Base-by-base conservation (phyloP, 1,140 invertebrate species). In the Cherax destructor region DNA sequence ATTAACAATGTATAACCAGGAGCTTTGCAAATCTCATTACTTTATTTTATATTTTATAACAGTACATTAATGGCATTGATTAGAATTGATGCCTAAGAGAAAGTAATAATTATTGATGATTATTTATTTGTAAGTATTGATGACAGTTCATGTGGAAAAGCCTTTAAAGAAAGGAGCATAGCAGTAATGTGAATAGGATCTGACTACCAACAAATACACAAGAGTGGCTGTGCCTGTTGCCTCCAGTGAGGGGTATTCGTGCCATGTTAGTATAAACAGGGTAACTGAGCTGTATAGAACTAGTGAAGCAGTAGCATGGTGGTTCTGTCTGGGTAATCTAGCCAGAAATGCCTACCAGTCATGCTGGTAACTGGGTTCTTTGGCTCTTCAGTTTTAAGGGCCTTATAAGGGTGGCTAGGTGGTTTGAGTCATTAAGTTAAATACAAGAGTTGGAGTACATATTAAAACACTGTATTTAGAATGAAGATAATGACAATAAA, bases 11-110 rank as follows among this genome's bases (percentile, higher is more conserved):
- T 21, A 56, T 59, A 47, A 81, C 56, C 47, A 56, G 79, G 79
- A 81, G 79, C 79, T 81, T 81, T 81, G 49, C 79, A 52, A 81
- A 81, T 81, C 79, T 81, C 79, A 81, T 47, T 81, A 47, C 13
- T 81, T 59, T 81, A 47, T 47, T 81, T 81, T 81, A 81, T 59
- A 59, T 81, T 81, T 7, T 81, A 59, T 81, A 30, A 81, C 56
- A 59, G 49, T 81, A 81, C 56, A 74, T n/a, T 81, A 56, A 59
- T 18, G 56, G 79, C 79, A 81, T 81, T 81, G 56, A 81, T 81
- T 81, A 59, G 79, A 56, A 6, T 81, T 81, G 56, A 81, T 81
- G 79, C 79, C 79, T 24, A 47, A 59, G n/a, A 81, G 50, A 47
- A 81, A 81, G 56, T 59, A 59, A 52, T 56, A 56, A 30, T 59